These are phyloP conservation scores for Argyresthia albistria DNA, from an alignment of 2,888 invertebrate genomes.

Conservation along the genomic window DNA sequence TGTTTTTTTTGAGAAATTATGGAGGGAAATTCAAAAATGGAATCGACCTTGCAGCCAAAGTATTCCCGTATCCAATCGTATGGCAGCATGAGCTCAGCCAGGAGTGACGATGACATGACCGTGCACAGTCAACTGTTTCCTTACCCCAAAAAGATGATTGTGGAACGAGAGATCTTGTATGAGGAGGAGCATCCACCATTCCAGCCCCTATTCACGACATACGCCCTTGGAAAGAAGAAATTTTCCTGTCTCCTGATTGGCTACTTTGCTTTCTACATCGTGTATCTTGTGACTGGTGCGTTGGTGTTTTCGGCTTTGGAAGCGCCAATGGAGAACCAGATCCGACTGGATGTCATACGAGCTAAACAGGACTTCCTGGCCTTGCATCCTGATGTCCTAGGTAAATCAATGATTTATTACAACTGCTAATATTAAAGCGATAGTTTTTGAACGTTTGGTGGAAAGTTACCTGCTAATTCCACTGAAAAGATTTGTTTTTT, in stretches of 20 bases:
- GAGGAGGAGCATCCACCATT: conserved; percentile 60
- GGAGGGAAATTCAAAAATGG: conserved; percentile 22
- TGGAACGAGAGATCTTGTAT: conserved; percentile 51
- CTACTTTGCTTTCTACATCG: conserved; percentile 72
- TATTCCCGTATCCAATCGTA: conserved; percentile 54
- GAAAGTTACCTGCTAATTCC: too few species aligned
- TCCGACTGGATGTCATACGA: conserved; percentile 59
- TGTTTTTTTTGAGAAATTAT: neutral
- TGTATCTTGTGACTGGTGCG: conserved; percentile 77
- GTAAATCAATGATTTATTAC: conserved; percentile 38
- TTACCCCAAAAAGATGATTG: conserved; percentile 54
- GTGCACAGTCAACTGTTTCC: conserved; percentile 59
- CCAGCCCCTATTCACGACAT: conserved; percentile 50
- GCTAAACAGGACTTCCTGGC: conserved; percentile 69
- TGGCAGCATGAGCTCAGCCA: conserved; percentile 49
- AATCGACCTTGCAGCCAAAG: conserved; percentile 22
- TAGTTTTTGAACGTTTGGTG: too few species aligned
- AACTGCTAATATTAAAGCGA: too few species aligned
- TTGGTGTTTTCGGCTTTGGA: conserved; percentile 78
- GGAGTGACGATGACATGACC: conserved; percentile 60
- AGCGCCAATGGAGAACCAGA: conserved; percentile 72
- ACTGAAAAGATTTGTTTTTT: too few species aligned
- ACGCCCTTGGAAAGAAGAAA: conserved; percentile 61
- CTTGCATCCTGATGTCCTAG: conserved; percentile 74
- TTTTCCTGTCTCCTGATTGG: conserved; percentile 65